Conservation (phyloP, 2,888 invertebrate genomes). For the Sipunculus nudus region DNA sequence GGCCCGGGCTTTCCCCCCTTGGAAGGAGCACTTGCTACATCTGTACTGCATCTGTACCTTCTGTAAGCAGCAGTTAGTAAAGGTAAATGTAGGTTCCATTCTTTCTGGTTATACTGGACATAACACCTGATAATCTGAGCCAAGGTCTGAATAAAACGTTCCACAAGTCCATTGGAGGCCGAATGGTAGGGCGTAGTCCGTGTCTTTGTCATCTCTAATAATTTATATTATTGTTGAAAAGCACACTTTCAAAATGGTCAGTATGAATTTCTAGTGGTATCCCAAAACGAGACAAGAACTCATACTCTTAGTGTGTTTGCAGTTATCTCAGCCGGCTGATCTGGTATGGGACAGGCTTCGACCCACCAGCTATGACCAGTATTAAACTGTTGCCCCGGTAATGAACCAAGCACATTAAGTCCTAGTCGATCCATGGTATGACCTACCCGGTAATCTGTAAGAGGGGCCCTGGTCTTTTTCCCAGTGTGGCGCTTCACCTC, state of each 20-base stretch:
- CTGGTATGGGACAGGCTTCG: not conserved
- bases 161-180: not conserved
- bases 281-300: not conserved
- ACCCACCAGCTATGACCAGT: slow-evolving; percentile 2
- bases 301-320: not conserved
- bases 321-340: not conserved
- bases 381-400: not conserved
- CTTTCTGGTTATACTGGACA: no score
- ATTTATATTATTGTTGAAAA: not conserved
- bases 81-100: no score
- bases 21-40: no score
- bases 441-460: not conserved
- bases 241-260: not conserved
- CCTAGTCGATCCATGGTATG: not conserved
- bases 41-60: no score
- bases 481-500: not conserved
- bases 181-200: not conserved
- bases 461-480: not conserved
- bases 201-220: not conserved
- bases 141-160: no score
- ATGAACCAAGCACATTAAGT: slow-evolving; percentile 1
- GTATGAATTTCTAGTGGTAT: not conserved
- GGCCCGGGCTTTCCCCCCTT: no score
- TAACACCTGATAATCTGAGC: no score
- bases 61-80: no score